A percentile compares a stretch with the other conserved stretches of the same genome.
Conservation (phyloP, 2,888 invertebrate species). For the Geotrupes spiniger region DNA sequence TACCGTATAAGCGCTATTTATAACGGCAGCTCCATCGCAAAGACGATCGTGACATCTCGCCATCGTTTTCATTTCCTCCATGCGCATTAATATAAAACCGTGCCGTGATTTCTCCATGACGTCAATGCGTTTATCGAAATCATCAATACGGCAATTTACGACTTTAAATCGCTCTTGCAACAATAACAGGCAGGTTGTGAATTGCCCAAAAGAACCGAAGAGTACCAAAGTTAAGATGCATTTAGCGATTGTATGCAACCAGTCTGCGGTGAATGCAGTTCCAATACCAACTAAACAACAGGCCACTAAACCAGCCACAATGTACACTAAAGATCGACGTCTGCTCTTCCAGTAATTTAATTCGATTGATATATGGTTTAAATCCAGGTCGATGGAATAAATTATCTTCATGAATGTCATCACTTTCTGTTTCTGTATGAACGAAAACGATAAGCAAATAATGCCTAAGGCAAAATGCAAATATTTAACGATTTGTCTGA, state of each 20-base stretch:
- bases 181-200: constrained; percentile 7
- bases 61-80: constrained; percentile 10
- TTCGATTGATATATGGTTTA: constrained; percentile 4
- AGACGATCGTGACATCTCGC: constrained; percentile 14
- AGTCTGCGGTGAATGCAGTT: constrained; percentile 4
- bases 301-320: constrained; percentile 4
- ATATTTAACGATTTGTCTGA: constrained; percentile 17
- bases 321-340: constrained; percentile 7
- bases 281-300: neutral
- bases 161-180: constrained; percentile 13
- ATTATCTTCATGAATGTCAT: constrained; percentile 12
- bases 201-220: constrained; percentile 13
- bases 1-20: constrained; percentile 17
- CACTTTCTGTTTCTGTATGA: constrained; percentile 6
- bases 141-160: constrained; percentile 7
- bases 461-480: constrained; percentile 14
- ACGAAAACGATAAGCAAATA: constrained; percentile 12
- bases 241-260: constrained; percentile 3
- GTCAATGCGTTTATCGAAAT: constrained; percentile 1
- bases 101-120: too few species aligned
- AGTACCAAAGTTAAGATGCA: constrained; percentile 10
- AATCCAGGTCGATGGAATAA: constrained; percentile 10
- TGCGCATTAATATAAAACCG: neutral
- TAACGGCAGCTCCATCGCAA: constrained; percentile 13
- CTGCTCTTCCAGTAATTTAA: constrained; percentile 11